Conservation (phyloP, 2,888 invertebrate species). For the Amblyjoppa fuscipennis region DNA sequence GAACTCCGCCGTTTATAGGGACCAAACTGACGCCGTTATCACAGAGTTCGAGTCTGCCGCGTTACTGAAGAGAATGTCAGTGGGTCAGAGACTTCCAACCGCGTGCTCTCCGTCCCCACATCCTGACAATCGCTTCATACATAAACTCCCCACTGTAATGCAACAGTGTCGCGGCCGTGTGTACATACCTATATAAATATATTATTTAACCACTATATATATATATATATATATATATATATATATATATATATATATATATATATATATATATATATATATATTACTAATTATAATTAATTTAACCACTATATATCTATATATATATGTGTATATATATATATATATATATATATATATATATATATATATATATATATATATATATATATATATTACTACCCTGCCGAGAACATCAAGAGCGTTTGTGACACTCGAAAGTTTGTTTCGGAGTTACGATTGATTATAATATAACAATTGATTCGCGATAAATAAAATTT, state of each 20-base stretch:
- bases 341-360: no score
- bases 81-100: constrained; percentile 81
- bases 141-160: constrained; percentile 30
- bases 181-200: constrained; percentile 44
- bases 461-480: neutral
- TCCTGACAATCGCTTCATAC: constrained; percentile 54
- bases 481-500: neutral
- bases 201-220: neutral
- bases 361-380: no score
- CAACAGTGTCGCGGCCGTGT: neutral
- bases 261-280: no score
- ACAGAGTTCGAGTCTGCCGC: constrained; percentile 74
- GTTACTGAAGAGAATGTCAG: constrained; percentile 83
- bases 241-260: no score
- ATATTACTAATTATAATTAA: no score
- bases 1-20: constrained; percentile 33
- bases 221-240: no score
- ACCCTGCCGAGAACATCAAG: neutral
- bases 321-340: no score
- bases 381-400: no score
- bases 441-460: no score
- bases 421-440: no score
- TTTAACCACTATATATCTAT: no score
- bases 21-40: constrained; percentile 50
- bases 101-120: constrained; percentile 74